Percentiles rank a stretch among this genome's conserved stretches.
Evolutionary conservation across 2,113 vertebrate genomes (phyloP).

Genomic region (Gyps fulvus): DNA sequence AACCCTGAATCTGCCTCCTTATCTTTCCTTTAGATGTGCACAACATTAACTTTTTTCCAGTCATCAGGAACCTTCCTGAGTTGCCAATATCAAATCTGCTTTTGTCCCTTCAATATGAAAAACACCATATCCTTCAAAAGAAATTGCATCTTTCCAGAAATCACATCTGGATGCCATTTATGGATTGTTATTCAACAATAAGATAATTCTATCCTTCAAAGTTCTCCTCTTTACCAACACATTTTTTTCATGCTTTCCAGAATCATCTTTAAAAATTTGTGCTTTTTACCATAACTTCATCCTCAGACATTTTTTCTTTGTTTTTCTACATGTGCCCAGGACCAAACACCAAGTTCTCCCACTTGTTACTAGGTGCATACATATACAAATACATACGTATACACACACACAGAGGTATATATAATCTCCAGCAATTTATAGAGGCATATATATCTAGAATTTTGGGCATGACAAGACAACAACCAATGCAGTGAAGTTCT

Average conservation of each 20-base stretch:
- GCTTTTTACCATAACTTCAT: neutral
- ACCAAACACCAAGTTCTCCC: neutral
- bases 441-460: neutral
- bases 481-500: neutral
- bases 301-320: neutral
- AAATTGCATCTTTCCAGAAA: neutral
- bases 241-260: neutral
- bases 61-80: neutral
- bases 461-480: neutral
- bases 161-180: neutral
- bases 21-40: neutral
- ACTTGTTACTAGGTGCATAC: neutral
- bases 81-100: neutral
- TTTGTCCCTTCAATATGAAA: neutral
- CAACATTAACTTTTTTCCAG: neutral
- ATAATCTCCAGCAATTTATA: neutral
- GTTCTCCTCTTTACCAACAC: neutral
- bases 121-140: neutral
- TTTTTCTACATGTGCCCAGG: fast-evolving
- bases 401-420: neutral
- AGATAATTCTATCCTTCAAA: neutral
- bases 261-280: neutral
- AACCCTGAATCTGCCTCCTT: neutral
- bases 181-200: neutral
- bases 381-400: neutral